Base-by-base conservation (phyloP, 2,113 vertebrate species). In the Peromyscus polionotus region DNA sequence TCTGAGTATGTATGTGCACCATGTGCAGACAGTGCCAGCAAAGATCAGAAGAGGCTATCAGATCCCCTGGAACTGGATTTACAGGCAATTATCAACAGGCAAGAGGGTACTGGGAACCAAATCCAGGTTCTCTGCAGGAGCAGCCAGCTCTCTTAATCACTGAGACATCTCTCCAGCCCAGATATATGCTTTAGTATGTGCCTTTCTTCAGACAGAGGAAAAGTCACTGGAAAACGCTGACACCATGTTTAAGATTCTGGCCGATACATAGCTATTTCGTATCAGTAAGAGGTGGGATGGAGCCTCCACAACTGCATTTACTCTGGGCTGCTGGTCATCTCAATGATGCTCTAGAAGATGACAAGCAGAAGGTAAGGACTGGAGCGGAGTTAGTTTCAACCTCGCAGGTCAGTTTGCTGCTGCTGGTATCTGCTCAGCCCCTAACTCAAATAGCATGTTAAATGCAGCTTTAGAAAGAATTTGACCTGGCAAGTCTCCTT, bases 291-390 rank as follows among this genome's bases (percentile, higher is more conserved):
- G 39, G 7, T 85, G 80, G 12, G 68, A 39, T 11, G 81, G 36
- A 85, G 17, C 81, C 45, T 88, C 88, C 28, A 77, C 28, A 77
- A 10, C 28, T 91, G 77, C 63, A 63, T 77, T 93, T 93, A 84
- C 93, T 95, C 26, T 75, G 91, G 59, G 76, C 59, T 91, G 11
- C 13, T 39, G 28, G 14, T 75, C 48, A 79, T 84, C 90, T 88
- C 85, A 57, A 80, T 63, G 94, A 88, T 95, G 88, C 26, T 97
- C 73, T 92, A 59, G 51, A 70, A 94, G 91, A 73, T 65, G 42
- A 39, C 73, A 80, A 96, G 26, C 10, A 85, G 88, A 87, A 90
- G 33, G 54, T 96, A 79, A 11, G 20, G 39, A 75, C 83, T 96
- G 28, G 24, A 91, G 33, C 51, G 83, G 85, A 65, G 61, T 92